These are phyloP conservation scores for Meriones unguiculatus DNA, from an alignment of 2,113 vertebrate species.

Conservation along the genomic window DNA sequence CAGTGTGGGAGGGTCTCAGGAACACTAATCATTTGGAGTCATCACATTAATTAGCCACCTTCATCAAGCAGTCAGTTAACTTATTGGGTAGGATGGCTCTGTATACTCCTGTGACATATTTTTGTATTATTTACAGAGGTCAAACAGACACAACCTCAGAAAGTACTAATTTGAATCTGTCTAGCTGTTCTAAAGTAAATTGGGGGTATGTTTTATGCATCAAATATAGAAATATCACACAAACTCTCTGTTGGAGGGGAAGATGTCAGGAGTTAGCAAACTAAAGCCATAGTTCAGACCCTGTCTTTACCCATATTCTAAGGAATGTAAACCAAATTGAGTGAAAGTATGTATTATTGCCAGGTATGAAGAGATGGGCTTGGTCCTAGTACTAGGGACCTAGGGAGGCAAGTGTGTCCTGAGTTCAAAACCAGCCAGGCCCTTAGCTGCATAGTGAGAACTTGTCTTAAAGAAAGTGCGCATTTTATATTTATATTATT, in stretches of 20 bases:
- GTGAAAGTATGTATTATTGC: neutral
- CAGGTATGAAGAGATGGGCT: neutral
- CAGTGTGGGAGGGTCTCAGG: neutral
- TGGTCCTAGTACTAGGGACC: no score
- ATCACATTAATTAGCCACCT: neutral
- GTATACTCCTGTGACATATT: rapidly evolving
- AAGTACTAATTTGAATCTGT: neutral
- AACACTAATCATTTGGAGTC: neutral
- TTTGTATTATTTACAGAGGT: neutral
- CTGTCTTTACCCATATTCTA: neutral
- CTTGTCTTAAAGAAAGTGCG: no score
- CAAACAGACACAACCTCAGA: neutral
- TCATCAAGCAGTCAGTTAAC: neutral
- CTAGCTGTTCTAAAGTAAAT: neutral
- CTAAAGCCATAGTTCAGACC: neutral
- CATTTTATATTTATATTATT: neutral
- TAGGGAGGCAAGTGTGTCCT: no score
- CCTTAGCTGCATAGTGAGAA: neutral
- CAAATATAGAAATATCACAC: neutral
- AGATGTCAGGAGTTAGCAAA: neutral
- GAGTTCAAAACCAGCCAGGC: neutral
- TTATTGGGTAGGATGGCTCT: neutral
- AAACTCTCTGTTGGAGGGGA: neutral
- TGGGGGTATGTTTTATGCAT: neutral
- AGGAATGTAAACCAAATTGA: neutral